Evolutionary conservation across 2,888 invertebrate species (phyloP), one percentile per base, ranked within the genome.

Genomic region (Fissipunctia ypsillon): DNA sequence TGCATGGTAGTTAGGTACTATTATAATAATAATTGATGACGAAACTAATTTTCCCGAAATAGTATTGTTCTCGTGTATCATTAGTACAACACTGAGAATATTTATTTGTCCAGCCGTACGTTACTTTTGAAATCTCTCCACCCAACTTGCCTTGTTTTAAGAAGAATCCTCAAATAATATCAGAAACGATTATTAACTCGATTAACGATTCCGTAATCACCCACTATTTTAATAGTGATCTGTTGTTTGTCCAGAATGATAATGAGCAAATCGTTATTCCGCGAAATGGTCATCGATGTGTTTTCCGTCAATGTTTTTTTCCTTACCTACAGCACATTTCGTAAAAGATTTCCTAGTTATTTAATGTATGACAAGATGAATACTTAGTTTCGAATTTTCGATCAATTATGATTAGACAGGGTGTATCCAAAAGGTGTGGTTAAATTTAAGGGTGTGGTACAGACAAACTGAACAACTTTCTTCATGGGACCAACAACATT

Each of bases 231-330:
- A 74, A 71, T 80, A 54, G 68, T 63, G 41, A 65, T 59, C 70
- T 71, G 81, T 74, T 83, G 84, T 81, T 83, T 81, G 74, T 59
- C 69, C 41, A 66, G 84, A 83, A 79, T 81, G 69, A 63, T 83
- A 83, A 83, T 83, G 81, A 81, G 68, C 68, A 66, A 66, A 74
- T 79, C 54, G 57, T 69, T 79, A 79, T 81, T 80, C 81, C 74
- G 70, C 74, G 80, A 83, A 81, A 81, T 83, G 54, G 54, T 79
- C 68, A 67, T 71, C 68, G 65, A 69, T 56, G 78, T 78, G 67
- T 81, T 69, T 80, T 79, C 70, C 65, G 50, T 69, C 70, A 70
- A 63, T 73, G 59, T 69, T 68, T 81, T 73, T 84, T 76, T 74
- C 78, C 68, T 65, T 56, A 69, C n/a, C n/a, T 52, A 25, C 28